phyloP scores from a whole-genome alignment of 2,888 invertebrate genomes.

The Meganola albula region DNA sequence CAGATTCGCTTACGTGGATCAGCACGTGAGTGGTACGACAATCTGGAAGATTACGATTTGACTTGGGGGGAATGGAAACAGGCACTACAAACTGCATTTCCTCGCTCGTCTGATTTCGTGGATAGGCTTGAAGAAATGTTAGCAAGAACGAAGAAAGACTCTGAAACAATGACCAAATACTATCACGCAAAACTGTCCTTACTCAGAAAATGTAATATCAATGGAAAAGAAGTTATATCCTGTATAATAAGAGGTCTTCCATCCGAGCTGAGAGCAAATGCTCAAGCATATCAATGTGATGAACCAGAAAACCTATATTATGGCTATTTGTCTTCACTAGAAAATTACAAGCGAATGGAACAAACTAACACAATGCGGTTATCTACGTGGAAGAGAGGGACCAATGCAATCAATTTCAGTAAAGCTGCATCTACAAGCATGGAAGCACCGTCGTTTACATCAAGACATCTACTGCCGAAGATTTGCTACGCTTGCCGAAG shows the following conservation, averaged over 20 bases:
- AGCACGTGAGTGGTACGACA: conserved; percentile 26
- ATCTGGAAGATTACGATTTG: conserved; percentile 13
- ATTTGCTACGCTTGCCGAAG: too few relatives aligned
- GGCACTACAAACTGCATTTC: conserved; percentile 17
- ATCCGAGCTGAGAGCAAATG: conserved; percentile 17
- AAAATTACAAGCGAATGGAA: background rate
- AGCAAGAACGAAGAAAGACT: conserved; percentile 20
- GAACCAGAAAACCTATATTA: conserved; percentile 16
- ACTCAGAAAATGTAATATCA: conserved; percentile 23
- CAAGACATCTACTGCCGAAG: too few relatives aligned
- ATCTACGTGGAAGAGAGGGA: too few relatives aligned
- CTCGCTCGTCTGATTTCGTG: conserved; percentile 28
- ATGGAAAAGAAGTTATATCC: conserved; percentile 18
- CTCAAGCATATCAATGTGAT: conserved; percentile 23
- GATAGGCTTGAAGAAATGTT: conserved; percentile 30
- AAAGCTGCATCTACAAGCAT: too few relatives aligned
- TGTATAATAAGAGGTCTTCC: conserved; percentile 24
- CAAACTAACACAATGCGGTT: too few relatives aligned
- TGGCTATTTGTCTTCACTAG: background rate
- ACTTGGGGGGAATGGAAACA: conserved; percentile 35
- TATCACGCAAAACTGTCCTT: conserved; percentile 28
- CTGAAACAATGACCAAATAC: conserved; percentile 34
- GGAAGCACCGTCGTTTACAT: too few relatives aligned
- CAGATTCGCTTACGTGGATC: conserved; percentile 26
- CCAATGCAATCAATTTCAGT: too few relatives aligned